Conservation (phyloP, 2,113 vertebrate genomes). For the Caranx melampygus region DNA sequence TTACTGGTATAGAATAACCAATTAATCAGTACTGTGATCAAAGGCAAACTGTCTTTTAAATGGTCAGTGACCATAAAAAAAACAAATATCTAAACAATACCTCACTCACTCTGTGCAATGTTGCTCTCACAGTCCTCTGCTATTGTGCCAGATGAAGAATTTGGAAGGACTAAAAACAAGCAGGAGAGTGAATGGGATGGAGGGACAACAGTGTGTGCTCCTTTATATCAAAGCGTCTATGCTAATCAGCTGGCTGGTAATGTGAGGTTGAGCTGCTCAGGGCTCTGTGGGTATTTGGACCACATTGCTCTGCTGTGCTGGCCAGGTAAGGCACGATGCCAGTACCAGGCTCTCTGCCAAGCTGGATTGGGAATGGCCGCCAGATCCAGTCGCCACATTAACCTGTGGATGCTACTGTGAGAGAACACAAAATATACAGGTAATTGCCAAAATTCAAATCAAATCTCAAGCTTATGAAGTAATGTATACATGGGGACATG, state of each 20-base stretch:
- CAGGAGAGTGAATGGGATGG: slow-evolving; percentile 36
- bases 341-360: slow-evolving; percentile 51
- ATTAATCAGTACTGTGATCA: neutral
- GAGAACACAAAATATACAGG: slow-evolving; percentile 31
- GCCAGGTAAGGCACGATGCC: slow-evolving; percentile 69
- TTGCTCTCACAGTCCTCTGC: slow-evolving; percentile 12
- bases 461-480: slow-evolving; percentile 7
- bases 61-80: slow-evolving; percentile 20
- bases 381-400: slow-evolving; percentile 51
- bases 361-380: slow-evolving; percentile 45
- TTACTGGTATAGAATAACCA: neutral
- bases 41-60: slow-evolving; percentile 6
- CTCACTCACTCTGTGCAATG: slow-evolving; percentile 21
- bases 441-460: slow-evolving; percentile 23
- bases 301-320: slow-evolving; percentile 38
- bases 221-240: slow-evolving; percentile 75
- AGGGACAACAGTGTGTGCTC: slow-evolving; percentile 55
- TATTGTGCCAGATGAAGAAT: slow-evolving; percentile 45
- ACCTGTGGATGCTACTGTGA: slow-evolving; percentile 57
- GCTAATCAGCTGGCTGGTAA: slow-evolving; percentile 74
- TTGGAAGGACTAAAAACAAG: slow-evolving; percentile 56
- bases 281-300: slow-evolving; percentile 72
- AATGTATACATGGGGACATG: neutral
- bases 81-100: slow-evolving; percentile 37
- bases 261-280: slow-evolving; percentile 63